Conservation (phyloP, 2,797 vertebrate genomes). For the Chaetophractus vellerosus region DNA sequence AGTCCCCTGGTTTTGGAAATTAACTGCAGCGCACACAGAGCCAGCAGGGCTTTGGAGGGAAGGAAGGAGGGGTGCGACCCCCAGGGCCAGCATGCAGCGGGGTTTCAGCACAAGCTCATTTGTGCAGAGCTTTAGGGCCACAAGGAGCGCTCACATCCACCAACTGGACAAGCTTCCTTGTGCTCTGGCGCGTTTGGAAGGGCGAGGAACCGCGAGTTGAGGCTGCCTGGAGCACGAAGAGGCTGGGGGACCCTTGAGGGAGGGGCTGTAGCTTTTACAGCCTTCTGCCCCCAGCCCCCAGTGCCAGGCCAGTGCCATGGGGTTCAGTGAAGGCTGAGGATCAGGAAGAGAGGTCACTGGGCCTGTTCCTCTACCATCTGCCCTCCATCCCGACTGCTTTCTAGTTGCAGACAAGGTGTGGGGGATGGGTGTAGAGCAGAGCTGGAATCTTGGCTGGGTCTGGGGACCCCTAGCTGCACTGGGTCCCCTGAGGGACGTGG, state of each 20-base stretch:
- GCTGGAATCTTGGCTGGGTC: neutral
- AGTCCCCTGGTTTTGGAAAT: neutral
- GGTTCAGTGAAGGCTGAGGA: neutral
- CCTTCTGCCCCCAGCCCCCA: neutral
- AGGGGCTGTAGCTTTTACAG: neutral
- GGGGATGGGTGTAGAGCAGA: neutral
- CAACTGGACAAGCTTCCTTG: neutral
- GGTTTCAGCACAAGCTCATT: too few relatives aligned
- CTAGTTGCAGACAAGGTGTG: neutral
- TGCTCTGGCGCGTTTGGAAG: neutral
- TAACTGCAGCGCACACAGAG: neutral
- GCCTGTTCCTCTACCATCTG: neutral
- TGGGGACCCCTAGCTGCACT: neutral
- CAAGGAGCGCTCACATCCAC: fast-evolving
- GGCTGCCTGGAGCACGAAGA: too few relatives aligned
- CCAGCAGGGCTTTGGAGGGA: neutral
- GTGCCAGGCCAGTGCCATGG: neutral
- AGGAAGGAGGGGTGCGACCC: too few relatives aligned
- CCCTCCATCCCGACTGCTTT: neutral
- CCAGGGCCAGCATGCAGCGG: neutral
- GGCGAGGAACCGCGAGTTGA: fast-evolving
- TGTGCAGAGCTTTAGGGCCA: neutral
- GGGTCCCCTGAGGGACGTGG: neutral
- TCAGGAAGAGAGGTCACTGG: neutral
- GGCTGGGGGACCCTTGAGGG: neutral